These are phyloP conservation scores for Protonemura montana DNA, from an alignment of 2,888 invertebrate species.

Conservation along the genomic window DNA sequence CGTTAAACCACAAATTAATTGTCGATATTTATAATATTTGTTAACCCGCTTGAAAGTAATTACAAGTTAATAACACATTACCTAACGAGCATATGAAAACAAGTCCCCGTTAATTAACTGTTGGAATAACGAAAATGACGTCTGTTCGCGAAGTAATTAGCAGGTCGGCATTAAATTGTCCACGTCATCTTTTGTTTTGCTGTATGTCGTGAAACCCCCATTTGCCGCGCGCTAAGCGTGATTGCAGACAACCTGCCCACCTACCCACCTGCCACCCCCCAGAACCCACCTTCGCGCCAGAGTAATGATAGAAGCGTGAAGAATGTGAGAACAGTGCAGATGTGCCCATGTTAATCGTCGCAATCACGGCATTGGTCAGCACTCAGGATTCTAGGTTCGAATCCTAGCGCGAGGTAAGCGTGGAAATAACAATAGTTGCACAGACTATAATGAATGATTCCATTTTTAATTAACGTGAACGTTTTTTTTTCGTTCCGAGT, in stretches of 20 bases:
- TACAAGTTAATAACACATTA: not conserved
- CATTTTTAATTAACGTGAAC: not conserved
- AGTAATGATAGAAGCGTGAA: not conserved
- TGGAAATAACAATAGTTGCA: not conserved
- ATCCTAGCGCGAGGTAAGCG: not conserved
- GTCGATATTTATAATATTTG: not conserved
- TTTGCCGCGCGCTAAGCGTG: not conserved
- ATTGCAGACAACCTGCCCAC: not conserved
- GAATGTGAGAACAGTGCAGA: conserved; percentile 13
- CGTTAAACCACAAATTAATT: not conserved
- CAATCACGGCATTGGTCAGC: conserved; percentile 22
- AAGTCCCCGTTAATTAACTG: not conserved
- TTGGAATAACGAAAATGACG: not conserved
- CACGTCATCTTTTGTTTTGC: not conserved
- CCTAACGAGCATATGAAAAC: not conserved
- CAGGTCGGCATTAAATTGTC: not conserved
- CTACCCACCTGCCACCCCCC: not conserved
- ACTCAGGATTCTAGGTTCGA: not conserved
- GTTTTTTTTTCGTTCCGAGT: not conserved
- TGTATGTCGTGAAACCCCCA: not conserved
- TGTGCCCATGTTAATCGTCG: conserved; percentile 13
- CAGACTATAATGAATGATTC: not conserved
- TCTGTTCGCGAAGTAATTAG: conserved; percentile 7
- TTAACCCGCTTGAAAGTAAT: not conserved
- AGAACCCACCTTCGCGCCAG: no score